phyloP scores from a whole-genome alignment of 2,888 invertebrate species.

The Carpatolechia fugitivella region DNA sequence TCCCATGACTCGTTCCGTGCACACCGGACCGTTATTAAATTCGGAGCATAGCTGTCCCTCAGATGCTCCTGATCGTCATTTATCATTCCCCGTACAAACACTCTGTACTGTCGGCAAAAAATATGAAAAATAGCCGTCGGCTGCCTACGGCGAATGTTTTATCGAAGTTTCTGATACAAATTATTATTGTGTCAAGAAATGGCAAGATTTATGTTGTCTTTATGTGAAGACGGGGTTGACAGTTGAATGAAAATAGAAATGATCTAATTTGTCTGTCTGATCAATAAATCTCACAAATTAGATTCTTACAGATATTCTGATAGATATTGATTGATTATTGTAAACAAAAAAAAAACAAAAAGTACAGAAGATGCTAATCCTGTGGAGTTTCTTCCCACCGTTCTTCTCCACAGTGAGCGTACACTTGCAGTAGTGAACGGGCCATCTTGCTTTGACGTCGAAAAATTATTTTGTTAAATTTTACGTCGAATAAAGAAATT shows the following conservation, averaged over 20 bases:
- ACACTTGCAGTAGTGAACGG: no score
- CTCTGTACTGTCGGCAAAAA: constrained; percentile 36
- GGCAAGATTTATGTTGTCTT: background rate
- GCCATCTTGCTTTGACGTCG: no score
- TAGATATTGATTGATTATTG: no score
- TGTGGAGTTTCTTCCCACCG: no score
- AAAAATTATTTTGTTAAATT: no score
- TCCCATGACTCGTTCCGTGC: constrained; percentile 9
- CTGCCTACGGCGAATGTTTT: background rate
- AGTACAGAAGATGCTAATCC: no score
- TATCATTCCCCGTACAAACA: constrained; percentile 44
- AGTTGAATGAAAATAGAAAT: background rate
- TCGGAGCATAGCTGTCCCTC: constrained; percentile 45
- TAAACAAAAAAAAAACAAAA: no score
- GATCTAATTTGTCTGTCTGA: no score
- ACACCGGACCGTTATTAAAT: constrained; percentile 42
- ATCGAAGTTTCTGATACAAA: constrained; percentile 4
- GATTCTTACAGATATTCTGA: no score
- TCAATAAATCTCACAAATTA: no score
- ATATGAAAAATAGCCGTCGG: constrained; percentile 25
- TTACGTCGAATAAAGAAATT: no score
- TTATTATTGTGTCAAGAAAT: constrained; percentile 5
- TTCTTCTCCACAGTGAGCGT: no score
- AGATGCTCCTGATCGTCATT: constrained; percentile 42
- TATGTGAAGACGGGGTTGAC: background rate